Evolutionary conservation across 1,140 invertebrate genomes (phyloP).

Genomic region (Araneus ventricosus): DNA sequence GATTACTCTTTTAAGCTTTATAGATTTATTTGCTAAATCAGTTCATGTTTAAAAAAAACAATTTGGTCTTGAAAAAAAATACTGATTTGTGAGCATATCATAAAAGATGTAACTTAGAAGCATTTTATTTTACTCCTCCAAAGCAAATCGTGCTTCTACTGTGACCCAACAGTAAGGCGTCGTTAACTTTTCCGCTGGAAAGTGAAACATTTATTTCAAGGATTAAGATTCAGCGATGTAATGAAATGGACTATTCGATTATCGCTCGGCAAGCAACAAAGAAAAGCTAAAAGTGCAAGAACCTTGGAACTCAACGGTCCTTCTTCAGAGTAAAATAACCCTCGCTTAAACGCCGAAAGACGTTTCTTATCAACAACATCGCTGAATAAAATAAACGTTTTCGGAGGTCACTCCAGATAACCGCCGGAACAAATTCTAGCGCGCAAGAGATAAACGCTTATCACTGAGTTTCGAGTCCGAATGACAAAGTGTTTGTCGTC

Average conservation of each 20-base stretch:
- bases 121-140: no score
- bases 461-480: background rate
- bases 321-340: background rate
- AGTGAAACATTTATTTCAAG: no score
- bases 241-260: conserved; percentile 6
- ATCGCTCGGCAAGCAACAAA: background rate
- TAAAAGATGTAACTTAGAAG: no score
- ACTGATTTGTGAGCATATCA: no score
- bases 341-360: conserved; percentile 14
- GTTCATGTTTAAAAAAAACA: no score
- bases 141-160: background rate
- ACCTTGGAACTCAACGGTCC: background rate
- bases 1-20: no score
- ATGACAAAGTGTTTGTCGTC: conserved; percentile 39
- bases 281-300: background rate
- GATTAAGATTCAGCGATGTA: conserved; percentile 1
- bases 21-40: no score
- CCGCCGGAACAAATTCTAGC: conserved; percentile 32
- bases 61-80: no score
- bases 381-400: conserved; percentile 40
- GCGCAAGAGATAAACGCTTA: conserved; percentile 23
- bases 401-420: conserved; percentile 11
- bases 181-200: background rate
- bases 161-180: background rate
- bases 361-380: background rate